phyloP scores from a whole-genome alignment of 2,888 invertebrate genomes.

The Synergus umbraculus region DNA sequence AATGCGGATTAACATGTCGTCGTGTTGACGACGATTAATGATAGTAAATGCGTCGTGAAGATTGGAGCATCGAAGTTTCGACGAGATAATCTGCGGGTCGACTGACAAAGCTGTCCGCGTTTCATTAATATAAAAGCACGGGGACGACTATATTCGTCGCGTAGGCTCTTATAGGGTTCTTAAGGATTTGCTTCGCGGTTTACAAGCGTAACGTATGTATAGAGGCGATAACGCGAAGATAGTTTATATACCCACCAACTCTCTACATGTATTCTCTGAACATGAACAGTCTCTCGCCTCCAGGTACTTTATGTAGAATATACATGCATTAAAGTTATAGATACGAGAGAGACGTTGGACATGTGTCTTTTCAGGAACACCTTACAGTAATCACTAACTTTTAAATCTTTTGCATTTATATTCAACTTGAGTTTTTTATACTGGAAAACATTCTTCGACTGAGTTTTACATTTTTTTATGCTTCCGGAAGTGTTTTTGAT shows the following conservation, averaged over 20 bases:
- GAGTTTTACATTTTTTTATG: too few relatives aligned
- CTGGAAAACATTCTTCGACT: too few relatives aligned
- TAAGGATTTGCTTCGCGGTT: not conserved
- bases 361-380: not conserved
- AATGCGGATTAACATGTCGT: slow-evolving; percentile 18
- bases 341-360: not conserved
- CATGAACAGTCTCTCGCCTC: not conserved
- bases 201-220: slow-evolving; percentile 48
- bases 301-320: not conserved
- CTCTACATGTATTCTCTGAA: slow-evolving; percentile 20
- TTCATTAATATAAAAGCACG: slow-evolving; percentile 62
- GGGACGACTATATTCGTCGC: slow-evolving; percentile 61
- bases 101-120: slow-evolving; percentile 67
- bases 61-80: slow-evolving; percentile 49
- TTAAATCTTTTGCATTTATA: too few relatives aligned
- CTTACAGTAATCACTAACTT: too few relatives aligned
- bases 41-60: slow-evolving; percentile 22
- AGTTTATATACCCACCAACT: slow-evolving; percentile 57
- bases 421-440: too few relatives aligned
- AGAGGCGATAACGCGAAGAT: slow-evolving; percentile 63
- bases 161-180: slow-evolving; percentile 34
- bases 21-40: slow-evolving; percentile 37
- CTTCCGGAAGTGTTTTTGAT: too few relatives aligned
- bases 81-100: slow-evolving; percentile 63
- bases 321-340: not conserved